A percentile compares a stretch with the other conserved stretches of the same genome.
These are phyloP conservation scores for Alloscopus bannaensis DNA, from an alignment of 2,888 invertebrate species.

Conservation along the genomic window DNA sequence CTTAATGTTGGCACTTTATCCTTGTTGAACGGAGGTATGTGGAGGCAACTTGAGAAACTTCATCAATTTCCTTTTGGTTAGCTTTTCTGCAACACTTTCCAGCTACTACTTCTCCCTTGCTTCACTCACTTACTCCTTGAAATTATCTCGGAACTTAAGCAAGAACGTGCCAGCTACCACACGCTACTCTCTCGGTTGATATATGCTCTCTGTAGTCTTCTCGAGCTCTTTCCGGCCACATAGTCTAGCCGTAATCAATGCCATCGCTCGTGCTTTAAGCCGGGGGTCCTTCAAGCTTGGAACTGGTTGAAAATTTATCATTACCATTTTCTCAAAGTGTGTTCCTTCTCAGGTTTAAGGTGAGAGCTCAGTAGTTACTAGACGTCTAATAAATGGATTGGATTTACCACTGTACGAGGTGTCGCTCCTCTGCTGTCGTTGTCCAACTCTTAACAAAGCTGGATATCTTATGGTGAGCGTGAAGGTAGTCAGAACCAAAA, in stretches of 20 bases:
- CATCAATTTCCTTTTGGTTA: slow-evolving; percentile 32
- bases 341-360: no score
- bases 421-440: not conserved
- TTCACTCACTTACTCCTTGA: not conserved
- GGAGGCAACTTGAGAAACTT: slow-evolving; percentile 20
- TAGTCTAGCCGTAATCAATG: no score
- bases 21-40: not conserved
- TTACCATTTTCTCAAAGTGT: not conserved
- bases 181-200: not conserved
- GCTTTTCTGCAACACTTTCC: no score
- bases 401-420: no score
- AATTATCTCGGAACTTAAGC: not conserved
- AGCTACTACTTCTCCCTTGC: not conserved
- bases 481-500: not conserved
- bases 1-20: no score
- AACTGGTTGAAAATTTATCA: no score
- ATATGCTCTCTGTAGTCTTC: not conserved
- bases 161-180: not conserved
- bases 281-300: no score
- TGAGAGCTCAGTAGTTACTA: no score
- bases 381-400: no score
- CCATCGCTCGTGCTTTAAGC: no score
- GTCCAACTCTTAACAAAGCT: no score
- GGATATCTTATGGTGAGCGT: no score
- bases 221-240: not conserved